Conservation (phyloP, 2,113 vertebrate species). For the Turnix velox region DNA sequence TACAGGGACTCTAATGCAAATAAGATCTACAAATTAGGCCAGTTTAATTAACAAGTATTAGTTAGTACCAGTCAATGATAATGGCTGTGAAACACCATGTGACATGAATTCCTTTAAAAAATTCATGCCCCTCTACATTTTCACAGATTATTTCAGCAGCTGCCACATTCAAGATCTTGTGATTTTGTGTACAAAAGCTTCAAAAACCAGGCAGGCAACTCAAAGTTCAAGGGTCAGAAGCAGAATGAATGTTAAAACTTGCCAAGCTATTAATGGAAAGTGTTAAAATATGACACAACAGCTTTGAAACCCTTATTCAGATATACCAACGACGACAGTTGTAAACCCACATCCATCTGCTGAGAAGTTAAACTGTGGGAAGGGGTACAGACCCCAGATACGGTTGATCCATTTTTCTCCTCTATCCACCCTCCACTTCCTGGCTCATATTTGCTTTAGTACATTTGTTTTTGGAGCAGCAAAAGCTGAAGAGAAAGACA, state of each 20-base stretch:
- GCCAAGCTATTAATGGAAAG: conserved; percentile 41
- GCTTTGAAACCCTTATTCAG: conserved; percentile 32
- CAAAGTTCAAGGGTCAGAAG: conserved; percentile 34
- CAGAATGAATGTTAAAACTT: conserved; percentile 15
- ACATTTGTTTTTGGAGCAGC: conserved; percentile 1
- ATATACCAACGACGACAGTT: not conserved
- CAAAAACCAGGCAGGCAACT: not conserved
- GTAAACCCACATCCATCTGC: conserved; percentile 63
- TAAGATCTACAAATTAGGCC: not conserved
- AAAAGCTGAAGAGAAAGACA: not conserved
- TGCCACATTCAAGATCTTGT: not conserved
- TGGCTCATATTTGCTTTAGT: conserved; percentile 7
- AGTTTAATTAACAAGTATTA: no score
- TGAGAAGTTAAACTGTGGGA: conserved; percentile 47
- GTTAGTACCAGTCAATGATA: not conserved
- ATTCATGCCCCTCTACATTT: not conserved
- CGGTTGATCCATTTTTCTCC: conserved; percentile 18
- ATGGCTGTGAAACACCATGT: not conserved
- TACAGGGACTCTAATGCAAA: not conserved
- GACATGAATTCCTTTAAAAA: not conserved
- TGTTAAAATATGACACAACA: conserved; percentile 37
- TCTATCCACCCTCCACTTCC: conserved; percentile 9
- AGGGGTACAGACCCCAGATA: conserved; percentile 44
- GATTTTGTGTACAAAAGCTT: not conserved
- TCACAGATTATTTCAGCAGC: conserved; percentile 6